Conservation (phyloP, 2,888 invertebrate species). For the Parnassius mnemosyne region DNA sequence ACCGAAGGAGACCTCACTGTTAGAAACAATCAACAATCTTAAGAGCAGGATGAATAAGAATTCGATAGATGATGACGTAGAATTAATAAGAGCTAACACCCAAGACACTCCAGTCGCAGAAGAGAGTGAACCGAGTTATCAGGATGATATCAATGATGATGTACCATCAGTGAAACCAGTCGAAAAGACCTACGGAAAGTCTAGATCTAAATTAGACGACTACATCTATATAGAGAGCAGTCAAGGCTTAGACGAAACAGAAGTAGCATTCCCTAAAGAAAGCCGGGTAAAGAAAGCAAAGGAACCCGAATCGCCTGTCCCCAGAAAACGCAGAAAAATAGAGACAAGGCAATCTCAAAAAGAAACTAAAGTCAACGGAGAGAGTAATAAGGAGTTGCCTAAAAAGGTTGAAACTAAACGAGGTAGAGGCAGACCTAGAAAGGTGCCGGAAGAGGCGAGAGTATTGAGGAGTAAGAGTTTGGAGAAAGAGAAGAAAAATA, state of each 20-base stretch:
- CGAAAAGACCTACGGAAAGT: slow-evolving; percentile 67
- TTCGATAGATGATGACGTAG: slow-evolving; percentile 69
- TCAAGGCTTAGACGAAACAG: slow-evolving; percentile 60
- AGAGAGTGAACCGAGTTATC: slow-evolving; percentile 43
- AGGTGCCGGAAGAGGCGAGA: slow-evolving; percentile 36
- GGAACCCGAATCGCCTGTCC: slow-evolving; percentile 53
- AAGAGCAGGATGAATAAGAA: slow-evolving; percentile 60
- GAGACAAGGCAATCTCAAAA: slow-evolving; percentile 44
- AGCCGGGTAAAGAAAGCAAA: slow-evolving; percentile 48
- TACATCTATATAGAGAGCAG: slow-evolving; percentile 70
- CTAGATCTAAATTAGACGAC: slow-evolving; percentile 65
- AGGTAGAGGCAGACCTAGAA: slow-evolving; percentile 35
- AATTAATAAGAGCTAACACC: slow-evolving; percentile 66
- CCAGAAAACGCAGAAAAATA: slow-evolving; percentile 62
- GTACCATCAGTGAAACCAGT: slow-evolving; percentile 65
- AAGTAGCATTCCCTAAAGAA: slow-evolving; percentile 60
- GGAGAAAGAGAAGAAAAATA: slow-evolving; percentile 43
- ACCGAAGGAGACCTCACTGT: slow-evolving; percentile 44
- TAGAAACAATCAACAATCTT: slow-evolving; percentile 58
- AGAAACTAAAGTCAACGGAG: slow-evolving; percentile 37
- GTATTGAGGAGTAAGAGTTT: slow-evolving; percentile 27
- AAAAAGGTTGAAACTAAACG: slow-evolving; percentile 42
- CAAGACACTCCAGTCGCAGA: slow-evolving; percentile 58
- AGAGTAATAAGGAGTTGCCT: slow-evolving; percentile 33
- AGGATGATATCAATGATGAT: slow-evolving; percentile 47